These are phyloP conservation scores for Eupristina koningsbergeri DNA, from an alignment of 1,140 invertebrate species.

Conservation along the genomic window DNA sequence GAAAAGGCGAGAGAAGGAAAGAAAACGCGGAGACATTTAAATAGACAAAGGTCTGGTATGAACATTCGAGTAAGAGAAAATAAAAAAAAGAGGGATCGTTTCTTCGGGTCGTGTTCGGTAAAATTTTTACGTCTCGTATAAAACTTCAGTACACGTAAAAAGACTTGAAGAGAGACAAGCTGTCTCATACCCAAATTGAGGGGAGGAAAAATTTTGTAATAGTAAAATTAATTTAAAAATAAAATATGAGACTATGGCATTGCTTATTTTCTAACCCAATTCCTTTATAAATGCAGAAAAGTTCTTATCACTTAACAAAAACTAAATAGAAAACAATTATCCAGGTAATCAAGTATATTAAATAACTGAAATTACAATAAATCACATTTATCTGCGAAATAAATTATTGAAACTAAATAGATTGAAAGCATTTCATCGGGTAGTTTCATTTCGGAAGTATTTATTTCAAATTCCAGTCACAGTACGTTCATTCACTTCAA, in stretches of 20 bases:
- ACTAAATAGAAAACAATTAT: too few species aligned
- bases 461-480: too few species aligned
- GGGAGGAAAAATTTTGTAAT: neutral
- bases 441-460: too few species aligned
- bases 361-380: too few species aligned
- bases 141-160: constrained; percentile 45
- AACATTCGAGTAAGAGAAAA: constrained; percentile 33
- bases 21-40: constrained; percentile 34
- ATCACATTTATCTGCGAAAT: too few species aligned
- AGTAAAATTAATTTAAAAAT: neutral
- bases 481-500: too few species aligned
- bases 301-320: too few species aligned
- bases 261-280: constrained; percentile 14
- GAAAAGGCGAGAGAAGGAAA: neutral
- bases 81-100: constrained; percentile 39
- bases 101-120: constrained; percentile 28
- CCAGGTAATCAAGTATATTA: too few species aligned
- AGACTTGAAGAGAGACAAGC: constrained; percentile 11
- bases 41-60: constrained; percentile 46
- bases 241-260: constrained; percentile 27
- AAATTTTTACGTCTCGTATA: constrained; percentile 44
- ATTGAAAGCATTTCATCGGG: too few species aligned
- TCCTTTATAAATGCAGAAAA: too few species aligned
- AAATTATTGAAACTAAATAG: too few species aligned
- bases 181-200: constrained; percentile 11